Percentiles rank a stretch among this genome's conserved stretches.
These are phyloP conservation scores for Nomada hirtipes DNA, from an alignment of 2,888 invertebrate genomes.

Conservation along the genomic window DNA sequence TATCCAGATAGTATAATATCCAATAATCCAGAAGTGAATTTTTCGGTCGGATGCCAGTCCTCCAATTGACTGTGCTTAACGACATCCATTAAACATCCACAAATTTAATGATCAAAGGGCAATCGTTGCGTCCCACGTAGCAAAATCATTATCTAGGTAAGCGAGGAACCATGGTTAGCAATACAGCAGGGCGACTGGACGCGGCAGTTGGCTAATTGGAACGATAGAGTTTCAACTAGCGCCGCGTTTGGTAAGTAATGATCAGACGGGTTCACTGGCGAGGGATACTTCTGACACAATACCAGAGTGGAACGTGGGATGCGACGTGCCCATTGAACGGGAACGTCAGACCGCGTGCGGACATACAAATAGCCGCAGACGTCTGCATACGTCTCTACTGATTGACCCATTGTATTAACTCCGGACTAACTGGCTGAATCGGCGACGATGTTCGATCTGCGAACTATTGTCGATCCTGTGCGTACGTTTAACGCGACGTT, in stretches of 20 bases:
- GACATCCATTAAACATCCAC: too few relatives aligned
- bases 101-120: neutral
- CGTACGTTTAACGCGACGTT: neutral
- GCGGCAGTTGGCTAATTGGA: slow-evolving; percentile 53
- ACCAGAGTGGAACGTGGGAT: slow-evolving; percentile 10
- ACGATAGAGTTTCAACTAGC: slow-evolving; percentile 54
- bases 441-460: slow-evolving; percentile 43
- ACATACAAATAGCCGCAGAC: slow-evolving; percentile 30
- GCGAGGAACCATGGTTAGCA: neutral
- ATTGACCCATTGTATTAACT: slow-evolving; percentile 67
- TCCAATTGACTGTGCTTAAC: too few relatives aligned
- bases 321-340: slow-evolving; percentile 27
- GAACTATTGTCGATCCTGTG: slow-evolving; percentile 28
- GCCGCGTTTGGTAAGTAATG: slow-evolving; percentile 40
- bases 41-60: too few relatives aligned
- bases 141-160: neutral
- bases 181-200: neutral
- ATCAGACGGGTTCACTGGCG: slow-evolving; percentile 38
- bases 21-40: too few relatives aligned
- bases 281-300: slow-evolving; percentile 63
- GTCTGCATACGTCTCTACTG: slow-evolving; percentile 29
- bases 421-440: slow-evolving; percentile 58
- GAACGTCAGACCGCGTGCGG: slow-evolving; percentile 13
- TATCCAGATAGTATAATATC: too few relatives aligned
- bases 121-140: neutral